Evolutionary conservation across 2,888 invertebrate species (phyloP).

Genomic region (Xestia ashworthii): DNA sequence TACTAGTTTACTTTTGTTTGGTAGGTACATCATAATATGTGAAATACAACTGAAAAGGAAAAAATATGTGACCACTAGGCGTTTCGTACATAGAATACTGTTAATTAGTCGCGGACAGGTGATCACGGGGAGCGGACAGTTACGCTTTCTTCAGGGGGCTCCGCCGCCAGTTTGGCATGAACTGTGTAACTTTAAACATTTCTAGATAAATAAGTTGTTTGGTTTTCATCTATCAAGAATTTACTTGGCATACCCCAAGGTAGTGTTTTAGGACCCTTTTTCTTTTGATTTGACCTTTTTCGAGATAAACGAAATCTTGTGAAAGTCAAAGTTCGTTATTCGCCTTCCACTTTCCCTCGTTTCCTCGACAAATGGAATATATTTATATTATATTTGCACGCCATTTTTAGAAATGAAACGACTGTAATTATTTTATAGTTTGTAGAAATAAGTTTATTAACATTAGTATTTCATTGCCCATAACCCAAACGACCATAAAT

Average conservation of each 20-base stretch:
- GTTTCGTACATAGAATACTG: neutral
- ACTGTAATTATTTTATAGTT: neutral
- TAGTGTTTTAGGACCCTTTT: neutral
- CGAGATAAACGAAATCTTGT: neutral
- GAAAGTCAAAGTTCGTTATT: neutral
- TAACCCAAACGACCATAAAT: conserved; percentile 36
- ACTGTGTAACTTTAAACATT: neutral
- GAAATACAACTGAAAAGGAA: neutral
- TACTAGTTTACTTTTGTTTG: neutral
- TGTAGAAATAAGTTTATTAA: conserved; percentile 49
- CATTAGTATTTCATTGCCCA: conserved; percentile 47
- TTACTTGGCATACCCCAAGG: neutral
- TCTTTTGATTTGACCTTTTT: neutral
- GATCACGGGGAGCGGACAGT: neutral
- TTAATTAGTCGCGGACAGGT: neutral
- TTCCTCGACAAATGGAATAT: neutral
- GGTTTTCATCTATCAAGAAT: neutral
- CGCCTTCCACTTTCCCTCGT: neutral
- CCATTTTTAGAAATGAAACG: conserved; percentile 24
- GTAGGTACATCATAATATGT: neutral
- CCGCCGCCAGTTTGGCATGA: neutral
- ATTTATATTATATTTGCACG: neutral
- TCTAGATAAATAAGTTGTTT: neutral
- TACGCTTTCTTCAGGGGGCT: neutral
- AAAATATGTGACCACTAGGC: neutral